Conservation (phyloP, 2,888 invertebrate genomes). For the Octonoba sinensis region DNA sequence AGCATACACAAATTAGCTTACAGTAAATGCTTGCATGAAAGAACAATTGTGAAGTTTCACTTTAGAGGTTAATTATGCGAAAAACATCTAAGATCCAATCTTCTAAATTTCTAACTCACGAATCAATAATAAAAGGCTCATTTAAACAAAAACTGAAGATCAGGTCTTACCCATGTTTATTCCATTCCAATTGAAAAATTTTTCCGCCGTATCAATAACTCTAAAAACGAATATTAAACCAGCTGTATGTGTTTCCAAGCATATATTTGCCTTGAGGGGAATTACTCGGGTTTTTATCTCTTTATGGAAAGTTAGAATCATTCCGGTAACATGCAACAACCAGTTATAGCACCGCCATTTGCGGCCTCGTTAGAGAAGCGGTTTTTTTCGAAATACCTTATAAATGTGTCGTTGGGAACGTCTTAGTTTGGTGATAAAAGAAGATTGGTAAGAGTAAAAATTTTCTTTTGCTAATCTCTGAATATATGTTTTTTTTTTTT, state of each 20-base stretch:
- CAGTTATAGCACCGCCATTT: conserved; percentile 24
- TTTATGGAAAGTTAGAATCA: conserved; percentile 32
- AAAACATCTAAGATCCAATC: no score
- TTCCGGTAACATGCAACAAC: conserved; percentile 18
- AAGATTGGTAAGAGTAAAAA: conserved; percentile 30
- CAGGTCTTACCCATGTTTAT: neutral
- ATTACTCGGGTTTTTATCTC: conserved; percentile 35
- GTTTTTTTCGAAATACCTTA: conserved; percentile 10
- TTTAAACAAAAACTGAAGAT: no score
- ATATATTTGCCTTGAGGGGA: conserved; percentile 28
- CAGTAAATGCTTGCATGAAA: no score
- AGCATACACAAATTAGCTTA: no score
- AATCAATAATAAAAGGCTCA: no score
- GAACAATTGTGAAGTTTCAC: no score
- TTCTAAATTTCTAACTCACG: no score
- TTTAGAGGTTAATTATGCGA: no score
- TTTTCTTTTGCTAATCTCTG: neutral
- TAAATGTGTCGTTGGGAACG: neutral
- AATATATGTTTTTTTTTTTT: neutral
- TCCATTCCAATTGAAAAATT: conserved; percentile 6
- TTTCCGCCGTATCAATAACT: conserved; percentile 19
- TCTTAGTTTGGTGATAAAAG: conserved; percentile 29
- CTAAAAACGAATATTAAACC: conserved; percentile 35
- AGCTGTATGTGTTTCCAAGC: conserved; percentile 26
- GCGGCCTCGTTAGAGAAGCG: conserved; percentile 22